Conservation (phyloP, 2,888 invertebrate species). For the Eubasilissa splendida region DNA sequence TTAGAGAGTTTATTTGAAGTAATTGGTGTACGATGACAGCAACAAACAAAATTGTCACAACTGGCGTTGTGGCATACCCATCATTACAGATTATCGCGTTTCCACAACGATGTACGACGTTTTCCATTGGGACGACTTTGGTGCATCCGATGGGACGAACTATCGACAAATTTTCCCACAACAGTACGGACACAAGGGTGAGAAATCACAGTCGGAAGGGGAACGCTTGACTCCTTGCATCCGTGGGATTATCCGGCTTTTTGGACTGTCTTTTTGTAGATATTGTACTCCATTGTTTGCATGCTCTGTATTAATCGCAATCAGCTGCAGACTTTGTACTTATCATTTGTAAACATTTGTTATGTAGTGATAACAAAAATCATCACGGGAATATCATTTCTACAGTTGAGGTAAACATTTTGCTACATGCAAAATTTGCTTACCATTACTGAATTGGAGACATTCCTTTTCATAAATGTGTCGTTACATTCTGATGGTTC, state of each 20-base stretch:
- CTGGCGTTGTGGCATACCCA: conserved; percentile 48
- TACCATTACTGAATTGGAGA: too few species aligned
- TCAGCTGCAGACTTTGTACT: background rate
- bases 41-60: conserved; percentile 43
- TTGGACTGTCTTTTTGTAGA: conserved; percentile 46
- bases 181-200: conserved; percentile 55
- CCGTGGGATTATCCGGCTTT: conserved; percentile 50
- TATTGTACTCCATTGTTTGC: conserved; percentile 25
- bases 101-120: conserved; percentile 83
- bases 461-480: too few species aligned
- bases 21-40: conserved; percentile 19
- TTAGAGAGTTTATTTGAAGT: background rate
- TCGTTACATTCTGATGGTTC: too few species aligned
- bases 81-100: conserved; percentile 75
- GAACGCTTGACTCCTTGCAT: conserved; percentile 47
- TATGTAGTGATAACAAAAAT: too few species aligned
- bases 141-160: conserved; percentile 38
- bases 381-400: too few species aligned
- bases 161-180: conserved; percentile 43
- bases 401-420: too few species aligned
- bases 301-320: conserved; percentile 13
- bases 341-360: too few species aligned
- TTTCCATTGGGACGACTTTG: conserved; percentile 74
- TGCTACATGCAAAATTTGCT: too few species aligned
- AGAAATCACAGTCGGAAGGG: conserved; percentile 38